Evolutionary conservation across 2,797 vertebrate species (phyloP).

Genomic region (Enteromius paludinosus): DNA sequence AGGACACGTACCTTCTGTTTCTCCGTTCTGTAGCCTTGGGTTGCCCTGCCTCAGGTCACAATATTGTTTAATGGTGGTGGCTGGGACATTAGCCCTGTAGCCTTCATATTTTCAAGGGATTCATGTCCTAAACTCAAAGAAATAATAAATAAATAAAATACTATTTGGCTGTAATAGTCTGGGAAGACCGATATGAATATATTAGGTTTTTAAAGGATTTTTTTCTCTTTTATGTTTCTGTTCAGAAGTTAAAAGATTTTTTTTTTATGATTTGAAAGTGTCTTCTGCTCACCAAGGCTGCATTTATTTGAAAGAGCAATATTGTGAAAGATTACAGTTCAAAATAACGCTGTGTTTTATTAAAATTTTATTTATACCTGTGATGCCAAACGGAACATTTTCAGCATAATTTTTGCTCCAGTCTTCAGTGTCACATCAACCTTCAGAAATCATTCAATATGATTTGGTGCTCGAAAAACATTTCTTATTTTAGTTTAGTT

Average conservation of each 20-base stretch:
- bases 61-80: constrained; percentile 71
- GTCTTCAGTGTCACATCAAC: not conserved
- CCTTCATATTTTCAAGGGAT: not conserved
- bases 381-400: not conserved
- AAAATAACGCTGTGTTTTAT: not conserved
- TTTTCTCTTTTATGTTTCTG: not conserved
- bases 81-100: constrained; percentile 57
- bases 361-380: not conserved
- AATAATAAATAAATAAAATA: constrained; percentile 11
- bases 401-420: not conserved
- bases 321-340: not conserved
- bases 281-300: not conserved
- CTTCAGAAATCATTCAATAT: not conserved
- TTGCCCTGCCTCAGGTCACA: constrained; percentile 64
- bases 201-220: not conserved
- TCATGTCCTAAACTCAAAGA: not conserved
- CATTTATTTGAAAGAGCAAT: not conserved
- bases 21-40: constrained; percentile 62
- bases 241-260: not conserved
- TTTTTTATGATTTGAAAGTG: not conserved
- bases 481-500: not conserved
- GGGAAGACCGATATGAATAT: not conserved
- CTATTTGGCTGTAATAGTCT: not conserved
- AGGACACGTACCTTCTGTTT: constrained; percentile 53
- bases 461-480: not conserved